phyloP scores from a whole-genome alignment of 2,797 vertebrate species.

The Triplophysa yarkandensis region DNA sequence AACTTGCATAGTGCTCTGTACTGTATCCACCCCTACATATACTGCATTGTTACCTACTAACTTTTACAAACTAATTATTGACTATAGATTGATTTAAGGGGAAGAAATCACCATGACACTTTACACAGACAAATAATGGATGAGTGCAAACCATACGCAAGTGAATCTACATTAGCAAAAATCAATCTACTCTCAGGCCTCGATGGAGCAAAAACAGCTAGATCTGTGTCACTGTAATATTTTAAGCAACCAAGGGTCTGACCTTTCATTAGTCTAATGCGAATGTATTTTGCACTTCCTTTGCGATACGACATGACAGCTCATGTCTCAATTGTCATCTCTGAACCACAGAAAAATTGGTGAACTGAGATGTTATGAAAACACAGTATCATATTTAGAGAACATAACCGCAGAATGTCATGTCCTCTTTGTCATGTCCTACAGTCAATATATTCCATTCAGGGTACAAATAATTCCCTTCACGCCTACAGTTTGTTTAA shows the following conservation, averaged over 20 bases:
- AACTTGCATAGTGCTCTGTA: too few species aligned
- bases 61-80: not conserved
- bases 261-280: constrained; percentile 11
- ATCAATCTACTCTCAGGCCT: constrained; percentile 26
- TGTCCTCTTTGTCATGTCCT: not conserved
- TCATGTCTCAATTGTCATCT: not conserved
- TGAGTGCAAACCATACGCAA: not conserved
- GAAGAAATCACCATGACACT: not conserved
- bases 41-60: too few species aligned
- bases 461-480: not conserved
- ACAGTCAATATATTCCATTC: not conserved
- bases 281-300: constrained; percentile 17
- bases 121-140: constrained; percentile 7
- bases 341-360: not conserved
- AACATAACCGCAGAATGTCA: not conserved
- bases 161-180: constrained; percentile 14
- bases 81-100: not conserved
- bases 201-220: constrained; percentile 24
- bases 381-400: not conserved
- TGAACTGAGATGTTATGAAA: not conserved
- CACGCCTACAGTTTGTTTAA: not conserved
- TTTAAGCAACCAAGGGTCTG: constrained; percentile 26
- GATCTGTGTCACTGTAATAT: constrained; percentile 39
- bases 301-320: constrained; percentile 16
- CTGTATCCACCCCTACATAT: too few species aligned